Evolutionary conservation across 1,140 invertebrate species (phyloP).

Genomic region (Idris sp.): DNA sequence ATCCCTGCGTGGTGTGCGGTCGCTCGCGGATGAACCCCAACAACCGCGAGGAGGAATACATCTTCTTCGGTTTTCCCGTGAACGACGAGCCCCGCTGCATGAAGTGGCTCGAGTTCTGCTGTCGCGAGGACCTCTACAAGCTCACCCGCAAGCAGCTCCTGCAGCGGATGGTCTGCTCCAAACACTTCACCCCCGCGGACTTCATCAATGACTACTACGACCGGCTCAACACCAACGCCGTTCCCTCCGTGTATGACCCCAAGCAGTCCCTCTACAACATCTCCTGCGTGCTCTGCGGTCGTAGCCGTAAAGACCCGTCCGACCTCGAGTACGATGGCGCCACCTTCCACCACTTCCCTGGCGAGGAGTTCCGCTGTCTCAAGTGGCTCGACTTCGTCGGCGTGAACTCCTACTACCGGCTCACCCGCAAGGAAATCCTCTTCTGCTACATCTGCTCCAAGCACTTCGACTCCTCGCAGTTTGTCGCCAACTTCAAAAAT

Average conservation of each 20-base stretch:
- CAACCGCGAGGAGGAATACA: conserved; percentile 75
- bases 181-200: conserved; percentile 72
- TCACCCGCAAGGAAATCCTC: conserved; percentile 76
- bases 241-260: conserved; percentile 76
- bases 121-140: conserved; percentile 75
- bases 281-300: conserved; percentile 73
- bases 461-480: conserved; percentile 74
- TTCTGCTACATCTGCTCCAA: conserved; percentile 77
- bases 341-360: conserved; percentile 77
- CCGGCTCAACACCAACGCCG: conserved; percentile 69
- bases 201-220: conserved; percentile 75
- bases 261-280: conserved; percentile 77
- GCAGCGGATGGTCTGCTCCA: conserved; percentile 76
- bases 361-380: conserved; percentile 76
- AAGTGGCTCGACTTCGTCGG: conserved; percentile 77
- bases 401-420: conserved; percentile 74
- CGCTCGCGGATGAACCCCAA: conserved; percentile 77
- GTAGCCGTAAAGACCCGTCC: conserved; percentile 70
- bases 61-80: conserved; percentile 76
- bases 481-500: conserved; percentile 69
- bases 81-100: conserved; percentile 73
- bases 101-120: conserved; percentile 76
- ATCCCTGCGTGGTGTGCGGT: conserved; percentile 77
- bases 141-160: conserved; percentile 74
- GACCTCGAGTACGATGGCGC: conserved; percentile 68